phyloP scores from a whole-genome alignment of 2,888 invertebrate species.

The Drosophila paranaensis region DNA sequence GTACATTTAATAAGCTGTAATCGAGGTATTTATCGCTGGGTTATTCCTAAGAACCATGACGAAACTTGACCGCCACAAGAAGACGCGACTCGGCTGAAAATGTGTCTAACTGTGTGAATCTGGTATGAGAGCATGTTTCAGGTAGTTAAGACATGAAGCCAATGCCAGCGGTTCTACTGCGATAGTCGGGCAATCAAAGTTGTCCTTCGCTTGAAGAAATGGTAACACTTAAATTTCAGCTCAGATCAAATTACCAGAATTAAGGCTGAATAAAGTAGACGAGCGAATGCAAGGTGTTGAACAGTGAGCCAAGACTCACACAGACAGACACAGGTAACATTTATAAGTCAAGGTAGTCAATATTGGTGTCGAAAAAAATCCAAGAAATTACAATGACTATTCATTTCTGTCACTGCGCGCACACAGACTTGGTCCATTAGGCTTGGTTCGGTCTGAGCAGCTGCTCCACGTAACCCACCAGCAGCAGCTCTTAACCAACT shows the following conservation, averaged over 20 bases:
- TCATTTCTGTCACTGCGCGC: constrained; percentile 43
- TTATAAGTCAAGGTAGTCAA: constrained; percentile 77
- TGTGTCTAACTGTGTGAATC: neutral
- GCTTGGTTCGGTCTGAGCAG: constrained; percentile 53
- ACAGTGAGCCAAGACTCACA: constrained; percentile 20
- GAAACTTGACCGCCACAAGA: constrained; percentile 12
- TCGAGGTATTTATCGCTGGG: constrained; percentile 9
- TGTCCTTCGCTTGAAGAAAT: constrained; percentile 28
- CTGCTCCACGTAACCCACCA: constrained; percentile 10
- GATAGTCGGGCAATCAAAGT: neutral
- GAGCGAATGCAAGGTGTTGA: constrained; percentile 23
- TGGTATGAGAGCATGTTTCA: neutral
- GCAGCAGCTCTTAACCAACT: constrained; percentile 3
- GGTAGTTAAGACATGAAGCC: neutral
- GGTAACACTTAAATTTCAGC: constrained; percentile 25
- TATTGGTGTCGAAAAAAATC: constrained; percentile 55
- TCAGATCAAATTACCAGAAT: constrained; percentile 35
- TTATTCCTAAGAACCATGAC: constrained; percentile 37
- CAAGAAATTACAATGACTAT: constrained; percentile 75
- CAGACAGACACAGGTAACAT: constrained; percentile 28
- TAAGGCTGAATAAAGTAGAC: constrained; percentile 25
- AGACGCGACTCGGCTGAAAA: constrained; percentile 1
- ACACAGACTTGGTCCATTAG: constrained; percentile 36
- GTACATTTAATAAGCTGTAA: constrained; percentile 31
- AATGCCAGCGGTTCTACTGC: constrained; percentile 3